Evolutionary conservation across 2,113 vertebrate species (phyloP).

Genomic region (Calypte anna): DNA sequence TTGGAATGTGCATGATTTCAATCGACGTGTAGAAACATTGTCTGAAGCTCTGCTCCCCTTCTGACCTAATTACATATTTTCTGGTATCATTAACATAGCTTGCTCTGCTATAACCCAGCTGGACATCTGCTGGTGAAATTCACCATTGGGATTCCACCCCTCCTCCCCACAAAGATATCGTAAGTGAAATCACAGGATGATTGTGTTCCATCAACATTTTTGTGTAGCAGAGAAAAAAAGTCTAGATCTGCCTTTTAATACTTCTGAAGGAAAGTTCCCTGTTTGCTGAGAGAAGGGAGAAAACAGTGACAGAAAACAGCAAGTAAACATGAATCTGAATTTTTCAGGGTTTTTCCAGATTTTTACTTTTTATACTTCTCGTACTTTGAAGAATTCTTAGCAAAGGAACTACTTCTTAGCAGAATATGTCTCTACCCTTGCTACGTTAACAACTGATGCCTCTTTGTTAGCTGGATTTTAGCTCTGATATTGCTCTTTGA

Average conservation of each 20-base stretch:
- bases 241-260: not conserved
- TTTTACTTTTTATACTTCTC: not conserved
- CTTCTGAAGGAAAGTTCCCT: not conserved
- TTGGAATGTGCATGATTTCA: conserved; percentile 27
- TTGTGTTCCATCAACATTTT: not conserved
- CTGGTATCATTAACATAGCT: not conserved
- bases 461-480: not conserved
- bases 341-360: not conserved
- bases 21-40: not conserved
- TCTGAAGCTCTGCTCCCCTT: conserved; percentile 1
- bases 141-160: not conserved
- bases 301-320: not conserved
- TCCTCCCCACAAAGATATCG: not conserved
- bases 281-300: not conserved
- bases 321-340: not conserved
- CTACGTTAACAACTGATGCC: not conserved
- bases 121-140: not conserved
- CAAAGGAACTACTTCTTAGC: not conserved
- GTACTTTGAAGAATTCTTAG: not conserved
- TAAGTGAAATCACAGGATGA: not conserved
- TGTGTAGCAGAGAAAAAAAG: not conserved
- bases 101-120: not conserved
- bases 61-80: conserved; percentile 33
- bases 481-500: not conserved
- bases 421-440: not conserved